Evolutionary conservation across 2,113 vertebrate species (phyloP).

Genomic region (Seriola quinqueradiata): DNA sequence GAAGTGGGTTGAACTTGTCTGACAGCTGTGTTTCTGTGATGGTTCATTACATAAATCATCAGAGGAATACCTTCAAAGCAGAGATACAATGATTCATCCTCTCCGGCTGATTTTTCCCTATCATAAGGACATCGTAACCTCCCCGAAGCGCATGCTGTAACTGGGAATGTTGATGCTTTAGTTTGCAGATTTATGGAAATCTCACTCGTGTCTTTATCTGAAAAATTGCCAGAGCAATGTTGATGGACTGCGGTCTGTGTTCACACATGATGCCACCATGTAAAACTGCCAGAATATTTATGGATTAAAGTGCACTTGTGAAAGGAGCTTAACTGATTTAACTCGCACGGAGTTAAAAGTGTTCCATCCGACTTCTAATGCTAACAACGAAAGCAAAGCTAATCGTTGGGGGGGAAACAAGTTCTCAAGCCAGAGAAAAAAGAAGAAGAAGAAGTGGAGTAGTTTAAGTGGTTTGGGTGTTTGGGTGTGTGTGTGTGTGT

Average conservation of each 20-base stretch:
- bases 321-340: slow-evolving; percentile 57
- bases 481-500: slow-evolving; percentile 31
- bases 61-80: slow-evolving; percentile 44
- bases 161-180: background rate
- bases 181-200: slow-evolving; percentile 34
- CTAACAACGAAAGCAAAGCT: slow-evolving; percentile 35
- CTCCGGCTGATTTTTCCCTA: slow-evolving; percentile 5
- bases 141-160: background rate
- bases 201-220: slow-evolving; percentile 22
- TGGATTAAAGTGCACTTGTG: slow-evolving; percentile 40
- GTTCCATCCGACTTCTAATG: slow-evolving; percentile 3
- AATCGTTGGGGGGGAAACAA: background rate
- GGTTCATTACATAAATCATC: slow-evolving; percentile 33
- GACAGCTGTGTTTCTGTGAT: slow-evolving; percentile 14
- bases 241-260: slow-evolving; percentile 8
- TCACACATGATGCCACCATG: background rate
- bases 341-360: slow-evolving; percentile 2
- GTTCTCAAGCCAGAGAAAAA: slow-evolving; percentile 22
- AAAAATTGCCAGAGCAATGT: slow-evolving; percentile 21
- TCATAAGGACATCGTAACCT: slow-evolving; percentile 33
- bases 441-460: slow-evolving; percentile 17
- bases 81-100: slow-evolving; percentile 30
- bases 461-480: slow-evolving; percentile 4
- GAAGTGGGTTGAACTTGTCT: slow-evolving; percentile 3
- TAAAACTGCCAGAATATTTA: slow-evolving; percentile 34